Conservation (phyloP, 2,888 invertebrate species). For the Isotomurus palustris region DNA sequence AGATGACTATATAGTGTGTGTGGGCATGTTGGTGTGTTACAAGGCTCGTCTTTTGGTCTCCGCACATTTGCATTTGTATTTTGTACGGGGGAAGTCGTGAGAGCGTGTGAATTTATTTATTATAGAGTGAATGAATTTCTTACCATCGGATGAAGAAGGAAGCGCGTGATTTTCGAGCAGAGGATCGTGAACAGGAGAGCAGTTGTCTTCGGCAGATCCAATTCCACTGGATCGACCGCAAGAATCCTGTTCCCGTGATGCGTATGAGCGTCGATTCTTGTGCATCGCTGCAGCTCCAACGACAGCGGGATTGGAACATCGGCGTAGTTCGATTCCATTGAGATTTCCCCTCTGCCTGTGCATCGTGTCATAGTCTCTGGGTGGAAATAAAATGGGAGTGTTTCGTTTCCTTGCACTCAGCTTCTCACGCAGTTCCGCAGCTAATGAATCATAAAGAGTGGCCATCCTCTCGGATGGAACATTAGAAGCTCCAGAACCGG, state of each 20-base stretch:
- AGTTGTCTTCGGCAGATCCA: conserved; percentile 75
- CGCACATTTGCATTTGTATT: too few relatives aligned
- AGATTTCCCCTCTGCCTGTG: conserved; percentile 72
- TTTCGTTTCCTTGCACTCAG: conserved; percentile 52
- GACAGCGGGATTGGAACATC: conserved; percentile 68
- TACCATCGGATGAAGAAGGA: conserved; percentile 46
- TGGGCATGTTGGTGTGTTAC: too few relatives aligned
- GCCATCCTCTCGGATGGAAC: conserved; percentile 56
- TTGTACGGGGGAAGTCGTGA: background rate
- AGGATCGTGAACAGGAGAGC: conserved; percentile 56
- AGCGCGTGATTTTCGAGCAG: conserved; percentile 40
- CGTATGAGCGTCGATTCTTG: conserved; percentile 38
- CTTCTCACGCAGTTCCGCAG: conserved; percentile 81
- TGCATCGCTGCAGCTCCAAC: conserved; percentile 49
- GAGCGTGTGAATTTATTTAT: background rate
- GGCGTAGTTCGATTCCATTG: conserved; percentile 64
- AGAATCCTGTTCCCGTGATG: conserved; percentile 54
- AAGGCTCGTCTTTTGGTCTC: too few relatives aligned
- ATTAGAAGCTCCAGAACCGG: conserved; percentile 44
- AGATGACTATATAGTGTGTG: too few relatives aligned
- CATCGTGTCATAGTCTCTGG: conserved; percentile 90
- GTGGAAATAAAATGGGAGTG: conserved; percentile 79
- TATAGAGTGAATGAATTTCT: too few relatives aligned
- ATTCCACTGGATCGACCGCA: conserved; percentile 83
- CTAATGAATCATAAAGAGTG: conserved; percentile 81